Evolutionary conservation across 2,113 vertebrate species (phyloP), one percentile per base, ranked within the genome.

Genomic region (Melanotaenia duboulayi): DNA sequence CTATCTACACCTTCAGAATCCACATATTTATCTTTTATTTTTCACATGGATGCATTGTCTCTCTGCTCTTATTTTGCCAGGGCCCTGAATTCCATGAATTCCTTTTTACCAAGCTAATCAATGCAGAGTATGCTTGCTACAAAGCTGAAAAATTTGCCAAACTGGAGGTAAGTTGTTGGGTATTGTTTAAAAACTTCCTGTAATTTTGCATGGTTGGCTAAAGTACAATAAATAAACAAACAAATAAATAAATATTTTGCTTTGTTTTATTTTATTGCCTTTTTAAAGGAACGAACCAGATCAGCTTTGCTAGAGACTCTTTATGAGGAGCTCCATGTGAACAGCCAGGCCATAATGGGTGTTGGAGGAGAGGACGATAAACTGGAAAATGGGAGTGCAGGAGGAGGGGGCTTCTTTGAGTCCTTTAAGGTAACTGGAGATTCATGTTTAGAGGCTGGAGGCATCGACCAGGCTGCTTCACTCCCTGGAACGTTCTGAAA

Each of bases 141-240:
- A 97, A 96, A 84, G 97, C 97, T 0, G 97, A 99, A 84, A 99
- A 98, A 90, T 99, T 99, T 78, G 94, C 97, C 84, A 98, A 97
- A 84, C 92, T 99, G 77, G 97, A 98, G 94, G 97, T 98, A 82
- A 80, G 93, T 74, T 65, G 19, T 22, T 40, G 8, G 46, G 39
- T 50, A 28, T 7, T 4, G 0, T 28, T 54, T 37, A 0, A 49
- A 77, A 62, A 1, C 59, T 56, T 51, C 24, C 2, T 1, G 0
- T 24, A 1, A 16, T 28, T 63, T 51, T 76, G 11, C 49, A 48
- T 25, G 3, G 60, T 2, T 57, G 23, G 7, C 4, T 10, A 42
- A 14, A 65, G 0, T 10, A n/a, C n/a, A n/a, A n/a, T n/a, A n/a
- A 8, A 17, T 8, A 44, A 1, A 28, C n/a, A 67, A 28, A 28